Base-by-base conservation (phyloP, 2,888 invertebrate genomes). In the Nomada hirtipes region DNA sequence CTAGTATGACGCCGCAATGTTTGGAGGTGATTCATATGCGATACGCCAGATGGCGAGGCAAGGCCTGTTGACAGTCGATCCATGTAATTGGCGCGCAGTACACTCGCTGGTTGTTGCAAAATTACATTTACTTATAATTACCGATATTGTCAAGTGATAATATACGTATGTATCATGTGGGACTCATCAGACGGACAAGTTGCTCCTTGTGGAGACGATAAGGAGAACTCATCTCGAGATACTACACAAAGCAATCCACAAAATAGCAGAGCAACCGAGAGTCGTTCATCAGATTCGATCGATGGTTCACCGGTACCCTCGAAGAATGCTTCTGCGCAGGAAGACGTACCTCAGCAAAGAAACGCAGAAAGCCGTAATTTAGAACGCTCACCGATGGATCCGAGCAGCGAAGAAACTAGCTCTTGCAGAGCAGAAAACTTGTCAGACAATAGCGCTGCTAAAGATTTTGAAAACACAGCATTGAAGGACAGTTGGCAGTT, bases 401-500 rank as follows among this genome's bases (percentile, higher is more conserved):
- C 4, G 2, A 13, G 29, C 3, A 11, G 1, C 9, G 47, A 70
- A 4, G 42, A 0, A 0, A 18, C 1, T 0, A 61, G 44, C 9
- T 7, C 18, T 0, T 1, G 4, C 13, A 29, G 13, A 9, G 2
- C n/a, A 1, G 73, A 73, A 1, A 42, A n/a, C 11, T 0, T 23
- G 2, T 4, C 4, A 13, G 76, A 71, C n/a, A 71, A 26, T 1
- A 9, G 1, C 36, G 47, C 0, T 18, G 29, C 23, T 2, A 50
- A 74, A 18, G 68, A 73, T 29, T 23, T 44, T 1, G 7, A 70
- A 11, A 26, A 63, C 0, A 11, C 11, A 18, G 71, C 64, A 2
- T 44, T 0, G 59, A 63, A 42, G 3, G 89, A 89, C 60, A 86
- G 84, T 60, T 86, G 85, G 57, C 78, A 87, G 29, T 88, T 87